phyloP scores from a whole-genome alignment of 1,140 invertebrate genomes.

The Drosophila carrolli region DNA sequence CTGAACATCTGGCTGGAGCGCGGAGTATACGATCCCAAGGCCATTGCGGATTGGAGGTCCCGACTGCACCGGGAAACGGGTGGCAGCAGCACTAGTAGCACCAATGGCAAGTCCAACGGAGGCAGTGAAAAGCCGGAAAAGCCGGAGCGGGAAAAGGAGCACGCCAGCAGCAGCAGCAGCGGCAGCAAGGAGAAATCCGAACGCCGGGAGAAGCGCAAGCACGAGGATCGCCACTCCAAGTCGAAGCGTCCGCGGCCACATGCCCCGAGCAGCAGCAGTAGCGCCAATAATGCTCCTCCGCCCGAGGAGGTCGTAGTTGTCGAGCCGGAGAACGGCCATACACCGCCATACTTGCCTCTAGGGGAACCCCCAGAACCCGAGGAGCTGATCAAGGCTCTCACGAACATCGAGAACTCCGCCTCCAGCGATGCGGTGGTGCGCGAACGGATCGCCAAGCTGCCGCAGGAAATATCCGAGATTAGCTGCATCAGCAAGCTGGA shows the following conservation, averaged over 20 bases:
- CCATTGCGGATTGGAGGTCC: conserved; percentile 89
- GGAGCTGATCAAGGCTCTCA: conserved; percentile 92
- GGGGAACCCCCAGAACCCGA: conserved; percentile 96
- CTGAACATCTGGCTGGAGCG: conserved; percentile 96
- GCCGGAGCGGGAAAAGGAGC: conserved; percentile 60
- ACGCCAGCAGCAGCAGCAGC: conserved; percentile 18
- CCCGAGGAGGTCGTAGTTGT: conserved; percentile 12
- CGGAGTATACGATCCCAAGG: conserved; percentile 92
- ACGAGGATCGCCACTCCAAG: conserved; percentile 67
- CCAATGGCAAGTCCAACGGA: conserved; percentile 13
- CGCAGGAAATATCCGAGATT: conserved; percentile 97
- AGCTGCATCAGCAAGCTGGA: conserved; percentile 92
- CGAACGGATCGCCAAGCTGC: conserved; percentile 96
- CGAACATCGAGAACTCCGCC: conserved; percentile 96
- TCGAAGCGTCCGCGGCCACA: conserved; percentile 49
- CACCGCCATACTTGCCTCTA: conserved; percentile 90
- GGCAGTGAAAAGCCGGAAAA: neutral
- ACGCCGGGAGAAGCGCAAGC: conserved; percentile 67
- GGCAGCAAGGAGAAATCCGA: conserved; percentile 56
- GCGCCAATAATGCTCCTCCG: conserved; percentile 86
- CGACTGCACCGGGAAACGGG: conserved; percentile 54
- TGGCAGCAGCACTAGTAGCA: conserved; percentile 35
- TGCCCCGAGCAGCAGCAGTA: conserved; percentile 32
- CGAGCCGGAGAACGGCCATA: conserved; percentile 64
- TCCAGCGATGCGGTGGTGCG: conserved; percentile 96